Evolutionary conservation across 92 coral and sea anemone genomes (phyloP), one percentile per base, ranked within the genome.

Genomic region (Porites divaricata): DNA sequence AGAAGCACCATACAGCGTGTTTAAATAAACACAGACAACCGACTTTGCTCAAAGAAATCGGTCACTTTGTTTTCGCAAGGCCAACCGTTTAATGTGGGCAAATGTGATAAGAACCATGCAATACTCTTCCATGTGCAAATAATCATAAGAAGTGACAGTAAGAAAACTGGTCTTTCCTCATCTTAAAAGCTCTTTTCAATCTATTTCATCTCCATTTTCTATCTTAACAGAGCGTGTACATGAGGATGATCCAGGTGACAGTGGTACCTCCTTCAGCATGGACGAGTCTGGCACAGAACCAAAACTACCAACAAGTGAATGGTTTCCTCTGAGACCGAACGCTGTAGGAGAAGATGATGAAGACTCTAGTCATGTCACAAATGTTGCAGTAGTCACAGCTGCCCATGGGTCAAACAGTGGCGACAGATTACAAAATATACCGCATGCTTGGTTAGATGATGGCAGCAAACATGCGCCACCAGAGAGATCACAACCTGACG

Each of bases 401-500:
- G 26, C 56, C 16, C 76, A 28, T 14, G 41, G 65, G 0, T 25
- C 76, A 45, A 28, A 49, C 49, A 57, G 49, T 28, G 77, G 45
- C 45, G 45, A 72, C 67, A 26, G 53, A 16, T 61, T 63, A 61
- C 79, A 72, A 23, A 4, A 71, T 72, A 63, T 71, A 19, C 78
- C 78, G 13, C 78, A 21, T 58, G 63, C 72, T 23, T 82, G 86
- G 86, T 72, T 79, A 14, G 72, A 72, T 82, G 70, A 59, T 19
- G 85, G 81, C 62, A 63, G 88, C 2, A 90, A 92, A 15, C 85
- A 88, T 85, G 79, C 98, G 13, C 91, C 99, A 54, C 93, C 94
- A 54, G 98, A 97, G 86, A 84, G 99, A 63, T 93, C 95, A 22
- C 99, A 97, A 49, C 99, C 99, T 12, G 98, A 95, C 76, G 99